Evolutionary conservation across 2,888 invertebrate species (phyloP).

Genomic region (Drosophila tanythrix): DNA sequence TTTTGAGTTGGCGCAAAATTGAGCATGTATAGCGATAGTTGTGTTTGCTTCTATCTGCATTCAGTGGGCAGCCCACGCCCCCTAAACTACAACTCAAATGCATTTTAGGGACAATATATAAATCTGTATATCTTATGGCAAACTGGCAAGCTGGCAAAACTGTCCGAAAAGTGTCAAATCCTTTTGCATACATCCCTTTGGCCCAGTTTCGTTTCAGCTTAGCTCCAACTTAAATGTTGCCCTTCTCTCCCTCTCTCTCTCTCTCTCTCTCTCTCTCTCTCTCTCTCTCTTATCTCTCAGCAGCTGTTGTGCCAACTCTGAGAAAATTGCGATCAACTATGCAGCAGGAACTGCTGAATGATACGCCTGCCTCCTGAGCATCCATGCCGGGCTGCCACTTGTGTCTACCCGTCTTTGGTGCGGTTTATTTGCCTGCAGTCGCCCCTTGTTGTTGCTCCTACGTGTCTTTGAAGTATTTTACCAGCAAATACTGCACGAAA

Average conservation of each 20-base stretch:
- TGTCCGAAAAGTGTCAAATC: constrained; percentile 68
- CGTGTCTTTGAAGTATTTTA: constrained; percentile 43
- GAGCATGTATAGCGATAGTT: constrained; percentile 50
- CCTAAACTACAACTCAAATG: constrained; percentile 20
- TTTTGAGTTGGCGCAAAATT: constrained; percentile 49
- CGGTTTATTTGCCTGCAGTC: constrained; percentile 62
- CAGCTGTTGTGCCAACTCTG: constrained; percentile 34
- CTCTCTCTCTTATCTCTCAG: constrained; percentile 5
- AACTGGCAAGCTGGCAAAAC: constrained; percentile 32
- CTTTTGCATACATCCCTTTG: constrained; percentile 47
- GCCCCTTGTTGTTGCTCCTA: constrained; percentile 13
- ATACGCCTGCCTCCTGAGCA: constrained; percentile 13
- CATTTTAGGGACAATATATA: constrained; percentile 40
- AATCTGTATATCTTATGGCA: constrained; percentile 49
- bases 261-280: neutral
- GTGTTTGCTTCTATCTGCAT: constrained; percentile 63
- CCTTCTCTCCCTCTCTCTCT: neutral
- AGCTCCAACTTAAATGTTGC: constrained; percentile 39
- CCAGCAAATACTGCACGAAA: constrained; percentile 63
- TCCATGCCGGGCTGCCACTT: constrained; percentile 42
- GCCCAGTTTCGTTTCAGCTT: constrained; percentile 30
- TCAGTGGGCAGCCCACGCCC: constrained; percentile 12
- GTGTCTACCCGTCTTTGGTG: constrained; percentile 29
- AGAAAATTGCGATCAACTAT: constrained; percentile 25
- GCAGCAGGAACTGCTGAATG: constrained; percentile 29